A percentile compares a stretch with the other conserved stretches of the same genome.
These are phyloP conservation scores for Cinclus mexicanus DNA, from an alignment of 2,113 vertebrate species.

Conservation along the genomic window DNA sequence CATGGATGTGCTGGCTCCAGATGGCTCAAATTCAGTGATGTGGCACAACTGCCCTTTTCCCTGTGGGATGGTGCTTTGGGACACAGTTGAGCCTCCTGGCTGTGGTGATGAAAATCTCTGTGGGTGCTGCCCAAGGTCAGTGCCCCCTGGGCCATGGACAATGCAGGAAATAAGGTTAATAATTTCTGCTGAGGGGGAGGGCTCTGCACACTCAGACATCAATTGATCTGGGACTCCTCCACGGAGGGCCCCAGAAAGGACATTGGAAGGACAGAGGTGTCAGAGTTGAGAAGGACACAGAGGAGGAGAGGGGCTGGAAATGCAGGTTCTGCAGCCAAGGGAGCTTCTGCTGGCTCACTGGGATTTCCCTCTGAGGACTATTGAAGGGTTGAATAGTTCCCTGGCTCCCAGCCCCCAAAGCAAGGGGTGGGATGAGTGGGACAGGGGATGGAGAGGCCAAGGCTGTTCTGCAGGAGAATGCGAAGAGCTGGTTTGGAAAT, in stretches of 20 bases:
- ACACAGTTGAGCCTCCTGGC: background rate
- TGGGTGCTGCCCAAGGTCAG: background rate
- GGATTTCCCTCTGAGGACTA: background rate
- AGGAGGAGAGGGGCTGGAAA: background rate
- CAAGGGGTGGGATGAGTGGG: background rate
- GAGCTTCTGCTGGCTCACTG: background rate
- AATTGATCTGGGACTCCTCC: background rate
- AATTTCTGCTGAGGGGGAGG: background rate
- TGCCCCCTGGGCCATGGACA: background rate
- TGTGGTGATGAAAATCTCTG: background rate
- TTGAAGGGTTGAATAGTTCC: background rate
- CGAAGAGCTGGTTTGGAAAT: background rate
- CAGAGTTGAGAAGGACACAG: background rate
- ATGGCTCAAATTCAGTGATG: background rate
- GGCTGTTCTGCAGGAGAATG: background rate
- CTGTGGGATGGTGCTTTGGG: background rate
- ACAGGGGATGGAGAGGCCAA: background rate
- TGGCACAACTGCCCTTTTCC: background rate
- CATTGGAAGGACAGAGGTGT: background rate
- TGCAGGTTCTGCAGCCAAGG: accelerated
- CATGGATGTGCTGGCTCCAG: background rate
- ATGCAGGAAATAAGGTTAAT: background rate
- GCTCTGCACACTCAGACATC: background rate
- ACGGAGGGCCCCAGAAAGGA: background rate
- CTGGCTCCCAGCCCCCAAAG: background rate